phyloP scores from a whole-genome alignment of 2,113 vertebrate genomes.

The Urocolius indicus region DNA sequence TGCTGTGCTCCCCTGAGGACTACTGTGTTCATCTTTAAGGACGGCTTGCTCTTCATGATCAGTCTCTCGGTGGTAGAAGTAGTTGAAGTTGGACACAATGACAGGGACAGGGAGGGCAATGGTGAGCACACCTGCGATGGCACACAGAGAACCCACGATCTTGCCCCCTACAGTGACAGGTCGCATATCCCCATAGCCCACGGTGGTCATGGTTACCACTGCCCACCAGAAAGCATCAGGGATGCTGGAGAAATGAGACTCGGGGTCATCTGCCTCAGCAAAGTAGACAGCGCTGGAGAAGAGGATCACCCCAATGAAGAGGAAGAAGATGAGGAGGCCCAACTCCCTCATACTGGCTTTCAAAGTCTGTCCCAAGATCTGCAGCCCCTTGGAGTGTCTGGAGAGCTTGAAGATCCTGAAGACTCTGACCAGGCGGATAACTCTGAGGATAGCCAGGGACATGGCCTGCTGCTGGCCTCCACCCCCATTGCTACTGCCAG shows the following conservation, averaged over 20 bases:
- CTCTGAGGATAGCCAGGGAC: constrained; percentile 94
- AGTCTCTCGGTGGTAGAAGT: constrained; percentile 96
- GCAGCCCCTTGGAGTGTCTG: constrained; percentile 94
- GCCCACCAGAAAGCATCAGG: constrained; percentile 99
- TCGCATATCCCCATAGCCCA: constrained; percentile 96
- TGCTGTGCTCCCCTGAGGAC: constrained; percentile 56
- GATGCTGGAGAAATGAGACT: constrained; percentile 96
- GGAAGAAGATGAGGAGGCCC: constrained; percentile 96
- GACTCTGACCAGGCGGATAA: constrained; percentile 93
- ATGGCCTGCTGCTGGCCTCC: constrained; percentile 92
- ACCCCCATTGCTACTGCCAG: constrained; percentile 64
- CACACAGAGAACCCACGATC: constrained; percentile 94
- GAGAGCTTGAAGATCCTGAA: constrained; percentile 97
- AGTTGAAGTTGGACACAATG: constrained; percentile 98
- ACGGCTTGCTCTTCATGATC: constrained; percentile 88
- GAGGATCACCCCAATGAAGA: constrained; percentile 96
- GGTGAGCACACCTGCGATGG: constrained; percentile 94
- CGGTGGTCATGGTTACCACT: constrained; percentile 96
- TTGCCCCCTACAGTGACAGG: constrained; percentile 94
- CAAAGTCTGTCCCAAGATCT: constrained; percentile 95
- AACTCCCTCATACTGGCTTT: constrained; percentile 97
- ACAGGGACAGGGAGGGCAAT: constrained; percentile 96
- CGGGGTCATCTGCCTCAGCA: constrained; percentile 90
- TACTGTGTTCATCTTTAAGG: constrained; percentile 85
- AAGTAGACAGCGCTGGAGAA: constrained; percentile 98